Evolutionary conservation across 2,888 invertebrate genomes (phyloP), one percentile per base, ranked within the genome.

Genomic region (Lasius platythorax): DNA sequence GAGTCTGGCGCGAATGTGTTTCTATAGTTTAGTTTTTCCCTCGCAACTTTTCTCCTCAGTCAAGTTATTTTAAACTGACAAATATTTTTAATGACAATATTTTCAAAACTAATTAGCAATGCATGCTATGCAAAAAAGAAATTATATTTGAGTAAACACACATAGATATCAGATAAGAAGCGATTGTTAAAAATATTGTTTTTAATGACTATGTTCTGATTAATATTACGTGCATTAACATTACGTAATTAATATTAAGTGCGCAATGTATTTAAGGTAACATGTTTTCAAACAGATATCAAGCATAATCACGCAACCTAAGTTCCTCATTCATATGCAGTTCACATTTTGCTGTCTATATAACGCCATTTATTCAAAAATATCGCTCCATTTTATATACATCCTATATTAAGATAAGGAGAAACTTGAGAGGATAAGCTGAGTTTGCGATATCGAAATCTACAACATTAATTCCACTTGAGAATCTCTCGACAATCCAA

Each of bases 401-500:
- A 46, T 43, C n/a, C 3, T 18, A 0, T 3, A 50, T n/a, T 18
- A 76, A 76, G 40, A 1, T 4, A 58, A 58, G 23, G 11, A 28
- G 0, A 53, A 53, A 67, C 18, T 12, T n/a, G 28, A 53, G 9
- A 76, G 53, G 37, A 75, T 37, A 15, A 56, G 9, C 6, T 11
- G 43, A 58, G 15, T 79, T 70, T 79, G 3, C 33, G 18, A 76
- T 67, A 30, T 40, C 56, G 23, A 79, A 79, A 70, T 40, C n/a
- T 78, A 30, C 68, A 28, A 70, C 12, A 11, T 61, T 79, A 70
- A 79, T 70, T 58, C 30, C 33, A 15, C 18, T 72, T 33, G 46
- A 33, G 12, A 61, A 53, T 33, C 46, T 73, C 18, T 56, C 28
- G 68, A 58, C 56, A 68, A 78, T n/a, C 12, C 8, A 12, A 61